Percentiles rank a stretch among this genome's conserved stretches.
Evolutionary conservation across 2,113 vertebrate genomes (phyloP).

Genomic region (Rallus limicola): DNA sequence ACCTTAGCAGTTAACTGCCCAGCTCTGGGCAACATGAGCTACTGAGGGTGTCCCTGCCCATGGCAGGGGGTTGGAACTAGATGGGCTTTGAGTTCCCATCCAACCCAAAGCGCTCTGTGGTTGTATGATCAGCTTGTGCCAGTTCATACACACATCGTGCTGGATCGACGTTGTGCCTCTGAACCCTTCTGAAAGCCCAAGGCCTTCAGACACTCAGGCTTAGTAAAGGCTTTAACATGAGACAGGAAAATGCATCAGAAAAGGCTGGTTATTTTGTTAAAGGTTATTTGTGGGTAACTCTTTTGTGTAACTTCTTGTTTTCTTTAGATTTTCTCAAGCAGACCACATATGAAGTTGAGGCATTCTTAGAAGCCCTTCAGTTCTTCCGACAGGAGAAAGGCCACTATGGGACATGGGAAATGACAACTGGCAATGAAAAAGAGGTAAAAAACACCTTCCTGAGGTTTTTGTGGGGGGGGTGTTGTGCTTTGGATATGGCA

Average conservation of each 20-base stretch:
- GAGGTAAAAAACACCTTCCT: slow-evolving; percentile 71
- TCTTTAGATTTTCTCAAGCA: slow-evolving; percentile 87
- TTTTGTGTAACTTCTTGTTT: background rate
- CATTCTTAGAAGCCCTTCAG: slow-evolving; percentile 88
- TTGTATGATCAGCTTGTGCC: background rate
- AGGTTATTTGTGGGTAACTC: background rate
- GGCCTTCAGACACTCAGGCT: background rate
- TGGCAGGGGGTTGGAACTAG: no score
- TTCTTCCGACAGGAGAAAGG: slow-evolving; percentile 88
- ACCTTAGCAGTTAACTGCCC: no score
- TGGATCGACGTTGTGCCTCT: background rate
- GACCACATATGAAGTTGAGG: slow-evolving; percentile 82
- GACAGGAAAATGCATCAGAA: background rate
- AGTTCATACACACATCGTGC: background rate
- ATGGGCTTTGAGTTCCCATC: no score
- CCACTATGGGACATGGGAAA: slow-evolving; percentile 84
- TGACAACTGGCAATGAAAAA: slow-evolving; percentile 86
- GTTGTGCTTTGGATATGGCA: background rate
- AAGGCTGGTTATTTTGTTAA: background rate
- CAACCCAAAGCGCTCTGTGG: no score
- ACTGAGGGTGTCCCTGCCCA: no score
- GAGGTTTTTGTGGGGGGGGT: background rate
- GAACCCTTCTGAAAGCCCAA: background rate
- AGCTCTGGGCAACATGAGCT: no score
- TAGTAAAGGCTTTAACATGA: background rate